Evolutionary conservation across 1,140 invertebrate genomes (phyloP).

Genomic region (Monomorium pharaonis): DNA sequence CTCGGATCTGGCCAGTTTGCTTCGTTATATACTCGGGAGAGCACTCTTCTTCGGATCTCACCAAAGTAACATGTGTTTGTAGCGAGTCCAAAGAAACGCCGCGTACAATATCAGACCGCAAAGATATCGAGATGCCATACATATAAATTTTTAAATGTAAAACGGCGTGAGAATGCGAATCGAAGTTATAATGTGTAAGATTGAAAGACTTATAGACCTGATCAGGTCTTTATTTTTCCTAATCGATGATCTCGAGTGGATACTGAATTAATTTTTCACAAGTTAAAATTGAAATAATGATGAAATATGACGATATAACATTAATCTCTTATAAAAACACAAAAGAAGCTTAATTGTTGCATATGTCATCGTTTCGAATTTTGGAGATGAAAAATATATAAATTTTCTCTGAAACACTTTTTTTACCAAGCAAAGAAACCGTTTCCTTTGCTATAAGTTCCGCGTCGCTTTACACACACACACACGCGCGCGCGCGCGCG

Average conservation of each 20-base stretch:
- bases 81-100: background rate
- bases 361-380: background rate
- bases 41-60: background rate
- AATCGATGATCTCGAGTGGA: too few species aligned
- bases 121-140: too few species aligned
- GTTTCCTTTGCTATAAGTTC: background rate
- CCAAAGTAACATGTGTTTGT: slow-evolving; percentile 10
- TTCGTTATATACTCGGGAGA: background rate
- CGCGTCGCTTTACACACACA: slow-evolving; percentile 21
- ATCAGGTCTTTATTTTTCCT: too few species aligned
- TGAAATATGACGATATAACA: background rate
- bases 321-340: background rate
- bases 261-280: background rate
- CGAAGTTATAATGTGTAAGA: too few species aligned
- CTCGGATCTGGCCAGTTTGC: slow-evolving; percentile 3
- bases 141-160: too few species aligned
- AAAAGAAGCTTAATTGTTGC: background rate
- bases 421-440: background rate
- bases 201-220: too few species aligned
- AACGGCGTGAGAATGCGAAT: too few species aligned
- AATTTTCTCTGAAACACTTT: background rate
- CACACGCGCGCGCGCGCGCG: background rate
- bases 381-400: background rate
- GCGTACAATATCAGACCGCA: background rate
- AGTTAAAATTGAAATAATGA: background rate